Percentiles rank a stretch among this genome's conserved stretches.
phyloP scores from a whole-genome alignment of 2,888 invertebrate species.

The Alloplasta piceator region DNA sequence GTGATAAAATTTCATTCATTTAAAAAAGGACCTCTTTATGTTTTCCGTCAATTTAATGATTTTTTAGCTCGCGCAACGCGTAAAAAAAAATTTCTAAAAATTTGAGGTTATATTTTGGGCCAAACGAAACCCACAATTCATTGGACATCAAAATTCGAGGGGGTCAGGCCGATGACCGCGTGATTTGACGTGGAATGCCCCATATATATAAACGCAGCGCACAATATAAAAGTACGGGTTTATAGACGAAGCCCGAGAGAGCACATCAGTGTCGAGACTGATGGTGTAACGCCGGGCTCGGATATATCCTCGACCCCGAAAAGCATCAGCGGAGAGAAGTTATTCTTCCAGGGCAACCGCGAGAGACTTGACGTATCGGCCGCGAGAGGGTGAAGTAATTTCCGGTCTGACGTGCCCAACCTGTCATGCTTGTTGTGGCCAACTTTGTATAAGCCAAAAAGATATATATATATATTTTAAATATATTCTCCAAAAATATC shows the following conservation, averaged over 20 bases:
- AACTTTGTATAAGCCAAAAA: neutral
- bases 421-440: neutral
- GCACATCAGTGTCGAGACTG: conserved; percentile 17
- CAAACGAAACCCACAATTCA: too few species aligned
- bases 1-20: too few species aligned
- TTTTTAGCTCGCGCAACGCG: too few species aligned
- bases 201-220: neutral
- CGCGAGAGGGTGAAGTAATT: conserved; percentile 45
- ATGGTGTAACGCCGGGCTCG: conserved; percentile 25
- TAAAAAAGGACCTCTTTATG: too few species aligned
- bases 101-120: too few species aligned
- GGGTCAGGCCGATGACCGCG: too few species aligned
- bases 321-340: neutral
- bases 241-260: neutral
- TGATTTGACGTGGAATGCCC: too few species aligned
- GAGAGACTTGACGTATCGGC: conserved; percentile 46
- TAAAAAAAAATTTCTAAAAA: too few species aligned
- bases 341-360: neutral
- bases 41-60: too few species aligned
- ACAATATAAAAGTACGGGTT: neutral
- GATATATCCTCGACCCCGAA: conserved; percentile 9
- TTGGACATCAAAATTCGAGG: too few species aligned
- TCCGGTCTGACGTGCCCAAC: conserved; percentile 39
- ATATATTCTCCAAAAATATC: too few species aligned
- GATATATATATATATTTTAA: too few species aligned